Evolutionary conservation across 92 coral and sea anemone genomes (phyloP).

Genomic region (Epizoanthus rinbou): DNA sequence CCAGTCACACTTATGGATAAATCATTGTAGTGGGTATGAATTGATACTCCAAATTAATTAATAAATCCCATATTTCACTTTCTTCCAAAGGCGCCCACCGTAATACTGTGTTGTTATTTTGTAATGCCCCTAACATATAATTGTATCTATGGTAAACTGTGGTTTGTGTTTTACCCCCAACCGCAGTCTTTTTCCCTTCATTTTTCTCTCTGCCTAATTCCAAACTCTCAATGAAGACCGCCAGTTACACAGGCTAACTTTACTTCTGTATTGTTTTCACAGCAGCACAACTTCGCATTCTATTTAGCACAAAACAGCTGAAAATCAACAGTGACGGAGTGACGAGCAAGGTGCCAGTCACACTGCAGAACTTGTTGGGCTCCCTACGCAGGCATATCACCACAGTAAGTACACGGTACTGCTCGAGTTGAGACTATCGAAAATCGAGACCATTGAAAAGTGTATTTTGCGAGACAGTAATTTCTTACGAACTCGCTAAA

Average conservation of each 20-base stretch:
- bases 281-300: conserved; percentile 90
- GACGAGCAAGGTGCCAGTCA: conserved; percentile 67
- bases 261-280: conserved; percentile 21
- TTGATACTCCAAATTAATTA: too few relatives aligned
- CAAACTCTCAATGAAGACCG: too few relatives aligned
- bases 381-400: conserved; percentile 91
- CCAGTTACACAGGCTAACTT: background rate
- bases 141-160: background rate
- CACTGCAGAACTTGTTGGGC: conserved; percentile 74
- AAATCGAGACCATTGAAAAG: too few relatives aligned
- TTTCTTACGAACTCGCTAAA: too few relatives aligned
- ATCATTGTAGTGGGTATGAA: too few relatives aligned
- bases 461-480: too few relatives aligned
- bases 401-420: conserved; percentile 66
- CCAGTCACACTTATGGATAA: too few relatives aligned
- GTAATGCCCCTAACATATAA: too few relatives aligned
- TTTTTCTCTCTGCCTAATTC: too few relatives aligned
- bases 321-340: conserved; percentile 76
- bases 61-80: too few relatives aligned
- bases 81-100: too few relatives aligned
- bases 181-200: background rate
- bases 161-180: background rate
- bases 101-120: too few relatives aligned
- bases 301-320: conserved; percentile 80
- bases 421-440: background rate